Conservation (phyloP, 2,797 vertebrate species). For the Acanthurus lineatus region DNA sequence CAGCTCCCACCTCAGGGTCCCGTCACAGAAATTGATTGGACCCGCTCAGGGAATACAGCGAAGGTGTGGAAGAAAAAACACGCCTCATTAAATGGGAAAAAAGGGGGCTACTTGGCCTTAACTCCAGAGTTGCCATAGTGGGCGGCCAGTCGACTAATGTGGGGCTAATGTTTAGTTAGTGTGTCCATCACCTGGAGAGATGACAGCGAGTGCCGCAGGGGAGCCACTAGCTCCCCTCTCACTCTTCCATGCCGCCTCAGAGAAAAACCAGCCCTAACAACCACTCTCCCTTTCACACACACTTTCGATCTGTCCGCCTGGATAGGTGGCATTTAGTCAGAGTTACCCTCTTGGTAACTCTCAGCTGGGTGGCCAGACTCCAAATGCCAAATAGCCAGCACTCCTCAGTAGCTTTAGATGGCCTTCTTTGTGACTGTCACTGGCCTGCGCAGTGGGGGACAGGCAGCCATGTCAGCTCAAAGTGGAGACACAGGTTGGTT, state of each 20-base stretch:
- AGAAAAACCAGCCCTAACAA: constrained; percentile 77
- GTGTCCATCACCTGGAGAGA: constrained; percentile 79
- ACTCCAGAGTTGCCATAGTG: constrained; percentile 72
- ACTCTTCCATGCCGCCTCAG: constrained; percentile 58
- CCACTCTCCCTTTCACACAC: constrained; percentile 70
- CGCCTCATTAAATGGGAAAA: constrained; percentile 79
- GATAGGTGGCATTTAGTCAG: constrained; percentile 88
- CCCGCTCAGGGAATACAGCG: constrained; percentile 77
- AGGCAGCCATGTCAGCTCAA: constrained; percentile 83
- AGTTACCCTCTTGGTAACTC: constrained; percentile 84
- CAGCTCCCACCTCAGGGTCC: constrained; percentile 81
- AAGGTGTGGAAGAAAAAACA: constrained; percentile 76
- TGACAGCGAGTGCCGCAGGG: constrained; percentile 80
- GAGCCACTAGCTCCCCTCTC: constrained; percentile 70
- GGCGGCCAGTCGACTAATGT: constrained; percentile 72
- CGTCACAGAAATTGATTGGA: constrained; percentile 85
- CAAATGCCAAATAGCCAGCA: constrained; percentile 86
- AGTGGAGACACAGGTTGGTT: constrained; percentile 83
- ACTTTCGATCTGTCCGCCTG: constrained; percentile 79
- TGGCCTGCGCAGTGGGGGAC: constrained; percentile 74
- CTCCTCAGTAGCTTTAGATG: constrained; percentile 74
- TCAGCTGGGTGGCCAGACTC: constrained; percentile 79
- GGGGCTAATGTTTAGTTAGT: constrained; percentile 80
- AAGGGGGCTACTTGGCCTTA: constrained; percentile 75
- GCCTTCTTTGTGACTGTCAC: constrained; percentile 78